Evolutionary conservation across 2,888 invertebrate genomes (phyloP).

Genomic region (Trisateles emortualis): DNA sequence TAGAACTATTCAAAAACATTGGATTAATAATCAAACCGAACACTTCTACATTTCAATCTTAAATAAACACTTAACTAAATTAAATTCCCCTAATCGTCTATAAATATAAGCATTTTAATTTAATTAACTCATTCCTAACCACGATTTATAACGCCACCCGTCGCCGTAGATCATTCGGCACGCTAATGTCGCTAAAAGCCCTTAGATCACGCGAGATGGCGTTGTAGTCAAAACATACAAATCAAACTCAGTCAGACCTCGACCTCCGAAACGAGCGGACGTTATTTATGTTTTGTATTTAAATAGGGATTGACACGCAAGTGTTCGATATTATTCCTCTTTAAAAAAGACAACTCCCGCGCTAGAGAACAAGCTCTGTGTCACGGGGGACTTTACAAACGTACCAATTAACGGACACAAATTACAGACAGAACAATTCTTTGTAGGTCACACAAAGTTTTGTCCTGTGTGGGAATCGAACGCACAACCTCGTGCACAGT

Average conservation of each 20-base stretch:
- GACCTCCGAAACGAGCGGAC: conserved; percentile 49
- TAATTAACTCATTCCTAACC: conserved; percentile 46
- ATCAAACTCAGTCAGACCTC: conserved; percentile 61
- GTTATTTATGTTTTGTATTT: conserved; percentile 50
- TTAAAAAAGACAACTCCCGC: too few relatives aligned
- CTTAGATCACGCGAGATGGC: conserved; percentile 72
- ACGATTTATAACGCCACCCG: conserved; percentile 34
- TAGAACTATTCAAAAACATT: not conserved
- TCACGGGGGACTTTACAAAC: too few relatives aligned
- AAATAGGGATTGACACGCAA: conserved; percentile 53
- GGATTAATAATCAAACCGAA: not conserved
- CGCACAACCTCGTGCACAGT: too few relatives aligned
- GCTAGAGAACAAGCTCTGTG: too few relatives aligned
- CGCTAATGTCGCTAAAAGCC: conserved; percentile 54
- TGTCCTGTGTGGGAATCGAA: too few relatives aligned
- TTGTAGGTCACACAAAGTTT: too few relatives aligned
- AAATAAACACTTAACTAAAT: conserved; percentile 6
- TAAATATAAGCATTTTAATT: conserved; percentile 40
- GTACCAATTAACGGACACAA: too few relatives aligned
- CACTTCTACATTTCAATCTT: not conserved
- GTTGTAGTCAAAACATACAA: conserved; percentile 68
- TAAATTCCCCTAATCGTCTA: conserved; percentile 14
- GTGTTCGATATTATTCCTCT: conserved; percentile 28
- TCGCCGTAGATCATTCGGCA: conserved; percentile 44
- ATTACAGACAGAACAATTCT: too few relatives aligned